Evolutionary conservation across 1,140 invertebrate species (phyloP).

Genomic region (Calycopis cecrops): DNA sequence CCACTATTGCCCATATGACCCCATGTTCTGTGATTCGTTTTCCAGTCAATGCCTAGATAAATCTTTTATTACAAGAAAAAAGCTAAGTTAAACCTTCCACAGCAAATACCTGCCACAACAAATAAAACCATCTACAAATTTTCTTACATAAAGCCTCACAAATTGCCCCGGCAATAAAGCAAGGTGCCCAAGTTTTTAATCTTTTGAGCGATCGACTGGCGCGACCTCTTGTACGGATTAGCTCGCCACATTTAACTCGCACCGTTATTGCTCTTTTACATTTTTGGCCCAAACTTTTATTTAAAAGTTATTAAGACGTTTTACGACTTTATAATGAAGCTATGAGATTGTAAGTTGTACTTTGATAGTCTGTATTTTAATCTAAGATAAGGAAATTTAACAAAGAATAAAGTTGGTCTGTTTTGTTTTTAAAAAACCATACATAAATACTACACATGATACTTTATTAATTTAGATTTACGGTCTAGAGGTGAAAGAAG

Average conservation of each 20-base stretch:
- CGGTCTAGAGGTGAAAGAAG: too few species aligned
- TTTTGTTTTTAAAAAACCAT: too few species aligned
- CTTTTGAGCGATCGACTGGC: conserved; percentile 31
- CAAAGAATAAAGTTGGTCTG: too few species aligned
- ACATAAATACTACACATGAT: too few species aligned
- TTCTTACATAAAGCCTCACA: neutral
- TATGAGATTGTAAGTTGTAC: neutral
- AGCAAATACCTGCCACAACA: conserved; percentile 1
- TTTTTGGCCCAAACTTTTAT: conserved; percentile 20
- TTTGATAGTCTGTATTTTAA: neutral
- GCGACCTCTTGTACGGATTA: conserved; percentile 29
- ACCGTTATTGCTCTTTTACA: conserved; percentile 27
- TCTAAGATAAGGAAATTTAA: too few species aligned
- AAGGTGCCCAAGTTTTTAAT: conserved; percentile 41
- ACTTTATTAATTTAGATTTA: too few species aligned
- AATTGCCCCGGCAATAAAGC: conserved; percentile 21
- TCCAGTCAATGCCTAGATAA: too few species aligned
- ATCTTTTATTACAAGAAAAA: too few species aligned
- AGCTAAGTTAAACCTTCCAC: too few species aligned
- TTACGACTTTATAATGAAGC: neutral
- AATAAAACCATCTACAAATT: neutral
- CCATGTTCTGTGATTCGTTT: too few species aligned
- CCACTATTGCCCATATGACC: too few species aligned
- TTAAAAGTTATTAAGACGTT: conserved; percentile 3
- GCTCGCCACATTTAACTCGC: conserved; percentile 39